Evolutionary conservation across 2,797 vertebrate species (phyloP).

Genomic region (Urosaurus nigricauda): DNA sequence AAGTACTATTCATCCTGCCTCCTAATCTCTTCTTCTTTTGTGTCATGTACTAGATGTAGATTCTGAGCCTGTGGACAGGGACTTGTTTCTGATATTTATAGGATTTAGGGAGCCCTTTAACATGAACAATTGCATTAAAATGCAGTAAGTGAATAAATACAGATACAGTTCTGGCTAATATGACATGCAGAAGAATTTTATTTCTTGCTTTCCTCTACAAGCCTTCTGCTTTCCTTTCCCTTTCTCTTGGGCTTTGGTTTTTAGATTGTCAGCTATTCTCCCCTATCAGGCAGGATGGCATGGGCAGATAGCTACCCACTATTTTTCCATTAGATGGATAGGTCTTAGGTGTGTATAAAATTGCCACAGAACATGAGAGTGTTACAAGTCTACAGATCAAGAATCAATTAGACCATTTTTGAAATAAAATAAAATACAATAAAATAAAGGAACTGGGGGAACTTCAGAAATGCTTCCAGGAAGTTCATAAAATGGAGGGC

Average conservation of each 20-base stretch:
- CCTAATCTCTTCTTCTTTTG: too few species aligned
- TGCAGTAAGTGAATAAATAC: too few species aligned
- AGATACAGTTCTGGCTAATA: too few species aligned
- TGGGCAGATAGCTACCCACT: background rate
- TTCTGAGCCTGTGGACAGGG: too few species aligned
- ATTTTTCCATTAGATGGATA: too few species aligned
- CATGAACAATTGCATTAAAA: too few species aligned
- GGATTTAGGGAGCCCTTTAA: too few species aligned
- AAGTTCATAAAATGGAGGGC: constrained; percentile 65
- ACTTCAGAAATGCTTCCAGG: constrained; percentile 51
- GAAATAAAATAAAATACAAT: constrained; percentile 48
- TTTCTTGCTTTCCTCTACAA: background rate
- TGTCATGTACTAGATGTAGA: too few species aligned
- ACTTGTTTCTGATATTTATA: too few species aligned
- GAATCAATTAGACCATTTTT: constrained; percentile 53
- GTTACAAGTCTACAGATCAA: constrained; percentile 47
- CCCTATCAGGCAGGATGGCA: background rate
- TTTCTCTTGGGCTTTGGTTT: background rate
- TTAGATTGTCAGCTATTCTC: background rate
- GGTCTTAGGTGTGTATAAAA: background rate
- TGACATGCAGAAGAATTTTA: background rate
- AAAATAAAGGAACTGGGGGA: constrained; percentile 48
- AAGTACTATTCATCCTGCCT: too few species aligned
- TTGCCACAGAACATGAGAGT: background rate
- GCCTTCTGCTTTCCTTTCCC: background rate